Base-by-base conservation (phyloP, 1,140 invertebrate genomes). In the Carposina sasakii region DNA sequence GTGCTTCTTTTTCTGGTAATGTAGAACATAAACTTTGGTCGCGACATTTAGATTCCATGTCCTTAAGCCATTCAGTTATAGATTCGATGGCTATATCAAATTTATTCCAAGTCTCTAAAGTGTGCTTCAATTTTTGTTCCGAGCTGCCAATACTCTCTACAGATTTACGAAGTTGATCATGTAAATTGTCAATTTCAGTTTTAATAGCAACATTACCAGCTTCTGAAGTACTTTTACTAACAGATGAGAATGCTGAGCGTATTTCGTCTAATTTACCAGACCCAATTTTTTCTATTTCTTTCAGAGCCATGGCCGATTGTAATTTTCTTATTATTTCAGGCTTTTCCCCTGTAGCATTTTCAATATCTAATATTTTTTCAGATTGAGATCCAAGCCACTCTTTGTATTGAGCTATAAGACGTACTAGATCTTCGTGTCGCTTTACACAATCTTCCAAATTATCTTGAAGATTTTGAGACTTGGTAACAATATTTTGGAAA, bases 361-460 rank as follows among this genome's bases (percentile, higher is more conserved):
- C 91, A 63, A 91, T 92, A 28, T 94, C 89, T 10, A 90, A 68
- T 3, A 96, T 71, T 66, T 94, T 93, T 45, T 94, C 91, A 50
- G 89, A 90, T 71, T 95, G 92, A n/a, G 86, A 85, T 26, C 87
- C 88, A 13, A 96, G 70, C 93, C 94, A 96, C 54, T 95, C 91
- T 57, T 91, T 91, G 63, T 94, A 93, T 13, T 88, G 86, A 60
- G 92, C 90, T 45, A 92, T 89, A 20, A 91, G 81, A 16, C 89
- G 81, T 51, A 93, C 91, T 23, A 95, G 90, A 45, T 93, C 88
- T 65, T 91, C 91, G 68, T 99, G 96, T 54, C 93, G 94, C 46
- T 93, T 90, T 0, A 96, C 94, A 73, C 94, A 95, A 26, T 91
- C 89, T 61, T 97, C 94, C 21, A 98, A 86, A 69, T 95, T 94